A percentile compares a stretch with the other conserved stretches of the same genome.
Evolutionary conservation across 2,113 vertebrate genomes (phyloP).

Genomic region (Thermophis baileyi): DNA sequence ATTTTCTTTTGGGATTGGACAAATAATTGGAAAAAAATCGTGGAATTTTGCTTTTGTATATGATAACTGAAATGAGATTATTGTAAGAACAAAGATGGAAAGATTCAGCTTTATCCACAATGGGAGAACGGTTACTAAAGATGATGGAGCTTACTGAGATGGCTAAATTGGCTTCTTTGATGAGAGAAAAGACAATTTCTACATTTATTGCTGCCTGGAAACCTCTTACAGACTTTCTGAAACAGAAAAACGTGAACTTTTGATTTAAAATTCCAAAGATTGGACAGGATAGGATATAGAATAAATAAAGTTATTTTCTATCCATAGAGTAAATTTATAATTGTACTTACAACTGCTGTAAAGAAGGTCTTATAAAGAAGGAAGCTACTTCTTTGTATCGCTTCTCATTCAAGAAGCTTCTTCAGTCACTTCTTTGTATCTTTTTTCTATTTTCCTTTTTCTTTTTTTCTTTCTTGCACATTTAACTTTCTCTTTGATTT

Average conservation of each 20-base stretch:
- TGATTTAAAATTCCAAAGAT: background rate
- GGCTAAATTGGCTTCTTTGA: too few species aligned
- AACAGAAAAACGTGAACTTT: background rate
- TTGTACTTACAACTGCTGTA: background rate
- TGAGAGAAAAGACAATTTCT: too few species aligned
- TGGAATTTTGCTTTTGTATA: background rate
- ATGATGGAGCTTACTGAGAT: too few species aligned
- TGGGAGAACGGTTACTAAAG: background rate
- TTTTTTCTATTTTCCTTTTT: background rate
- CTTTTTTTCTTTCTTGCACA: background rate
- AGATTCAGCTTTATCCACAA: background rate
- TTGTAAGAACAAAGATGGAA: background rate
- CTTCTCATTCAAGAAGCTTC: background rate
- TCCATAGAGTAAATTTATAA: background rate
- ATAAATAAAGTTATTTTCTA: background rate
- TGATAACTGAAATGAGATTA: background rate
- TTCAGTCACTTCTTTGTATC: too few species aligned
- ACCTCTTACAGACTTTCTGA: too few species aligned
- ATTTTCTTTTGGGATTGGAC: background rate
- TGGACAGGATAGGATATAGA: background rate
- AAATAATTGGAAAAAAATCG: background rate
- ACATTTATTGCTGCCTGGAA: too few species aligned
- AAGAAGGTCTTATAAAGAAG: background rate
- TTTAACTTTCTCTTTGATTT: background rate
- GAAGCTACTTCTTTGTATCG: background rate